Percentiles rank a stretch among this genome's conserved stretches.
Evolutionary conservation across 2,113 vertebrate genomes (phyloP).

Genomic region (Xerus inauris): DNA sequence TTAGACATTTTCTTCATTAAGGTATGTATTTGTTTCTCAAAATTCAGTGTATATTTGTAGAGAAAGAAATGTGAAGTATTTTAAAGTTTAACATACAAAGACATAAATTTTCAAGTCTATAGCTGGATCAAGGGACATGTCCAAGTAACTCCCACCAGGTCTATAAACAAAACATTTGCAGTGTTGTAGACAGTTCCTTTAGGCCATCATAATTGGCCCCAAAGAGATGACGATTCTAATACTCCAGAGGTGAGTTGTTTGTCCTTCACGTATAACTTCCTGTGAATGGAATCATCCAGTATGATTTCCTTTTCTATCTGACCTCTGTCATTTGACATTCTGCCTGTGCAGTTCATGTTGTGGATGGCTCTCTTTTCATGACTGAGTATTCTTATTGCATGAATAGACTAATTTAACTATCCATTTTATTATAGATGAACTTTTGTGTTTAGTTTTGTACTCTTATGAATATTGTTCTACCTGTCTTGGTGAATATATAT

Average conservation of each 20-base stretch:
- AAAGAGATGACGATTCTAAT: neutral
- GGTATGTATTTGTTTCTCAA: neutral
- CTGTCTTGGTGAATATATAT: neutral
- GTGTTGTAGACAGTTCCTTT: neutral
- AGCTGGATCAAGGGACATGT: neutral
- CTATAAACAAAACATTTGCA: neutral
- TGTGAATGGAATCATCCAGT: neutral
- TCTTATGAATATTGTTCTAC: neutral
- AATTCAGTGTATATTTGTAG: neutral
- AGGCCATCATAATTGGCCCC: accelerated
- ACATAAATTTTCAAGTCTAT: neutral
- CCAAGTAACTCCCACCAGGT: neutral
- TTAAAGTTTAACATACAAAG: neutral
- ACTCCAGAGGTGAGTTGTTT: too few species aligned
- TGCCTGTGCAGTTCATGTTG: neutral
- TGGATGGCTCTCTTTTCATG: neutral
- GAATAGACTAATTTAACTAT: neutral
- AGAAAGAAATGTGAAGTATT: neutral
- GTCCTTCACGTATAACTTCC: neutral
- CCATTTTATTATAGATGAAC: neutral
- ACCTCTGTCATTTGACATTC: accelerated
- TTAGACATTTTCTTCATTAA: neutral
- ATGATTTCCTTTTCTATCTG: neutral
- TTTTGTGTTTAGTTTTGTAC: neutral
- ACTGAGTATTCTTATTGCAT: neutral